Base-by-base conservation (phyloP, 2,113 vertebrate species). In the Egretta garzetta region DNA sequence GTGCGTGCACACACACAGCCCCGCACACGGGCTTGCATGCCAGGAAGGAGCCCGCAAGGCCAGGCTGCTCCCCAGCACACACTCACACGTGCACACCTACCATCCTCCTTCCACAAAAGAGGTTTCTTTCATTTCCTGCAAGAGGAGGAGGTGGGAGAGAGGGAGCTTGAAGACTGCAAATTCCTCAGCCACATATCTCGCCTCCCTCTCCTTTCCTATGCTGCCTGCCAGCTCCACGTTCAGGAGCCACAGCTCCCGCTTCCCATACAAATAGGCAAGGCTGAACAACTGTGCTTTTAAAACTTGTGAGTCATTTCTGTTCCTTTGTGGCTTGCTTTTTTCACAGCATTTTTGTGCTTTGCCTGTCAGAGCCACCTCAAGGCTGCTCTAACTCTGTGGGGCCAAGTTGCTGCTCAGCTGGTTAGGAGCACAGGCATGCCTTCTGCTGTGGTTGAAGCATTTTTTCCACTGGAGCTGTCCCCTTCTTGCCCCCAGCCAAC, bases 71-170 rank as follows among this genome's bases (percentile, higher is more conserved):
- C 93, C 79, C 63, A 70, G 49, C 75, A 45, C 82, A 60, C 50
- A 33, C 93, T 86, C 82, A 56, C 6, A 5, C 71, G 6, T 19
- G 76, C 91, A 82, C 96, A 90, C 90, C 74, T 84, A 80, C 93
- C 67, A 58, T 39, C 80, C 73, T 86, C 49, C 77, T 66, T 64
- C 93, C 80, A 94, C 91, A 95, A 96, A 93, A 93, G 87, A 90
- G 84, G 60, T 30, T 91, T 90, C 85, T 95, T 94, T 97, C 80
- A 93, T 94, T 91, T 90, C 66, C 93, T 89, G 35, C 0, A 1
- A 75, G 52, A 96, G 77, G 80, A 95, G 87, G 95, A 91, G 95
- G 95, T 47, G 71, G 70, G 74, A 91, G 84, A 95, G 85, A 93
- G 77, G 91, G 77, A 96, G 66, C 87, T 83, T 14, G 85, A 63